Evolutionary conservation across 2,888 invertebrate genomes (phyloP).

Genomic region (Drosophila diplacantha): DNA sequence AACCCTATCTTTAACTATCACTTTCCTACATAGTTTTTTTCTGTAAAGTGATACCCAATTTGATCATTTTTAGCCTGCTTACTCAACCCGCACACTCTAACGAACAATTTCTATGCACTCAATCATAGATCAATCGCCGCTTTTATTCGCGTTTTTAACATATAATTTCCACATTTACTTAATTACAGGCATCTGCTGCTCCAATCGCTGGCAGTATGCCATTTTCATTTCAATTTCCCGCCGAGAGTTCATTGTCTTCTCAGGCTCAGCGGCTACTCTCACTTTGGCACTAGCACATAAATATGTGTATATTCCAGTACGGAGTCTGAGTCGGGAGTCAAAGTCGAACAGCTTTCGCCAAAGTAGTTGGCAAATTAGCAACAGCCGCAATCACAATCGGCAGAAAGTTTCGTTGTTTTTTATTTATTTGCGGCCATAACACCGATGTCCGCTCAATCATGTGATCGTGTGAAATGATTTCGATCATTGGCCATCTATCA

Average conservation of each 20-base stretch:
- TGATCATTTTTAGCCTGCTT: conserved; percentile 5
- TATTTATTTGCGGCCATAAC: conserved; percentile 23
- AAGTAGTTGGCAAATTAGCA: conserved; percentile 72
- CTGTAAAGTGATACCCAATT: conserved; percentile 4
- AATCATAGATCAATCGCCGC: conserved; percentile 39
- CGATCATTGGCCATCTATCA: conserved; percentile 68
- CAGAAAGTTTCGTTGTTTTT: conserved; percentile 25
- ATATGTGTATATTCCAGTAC: neutral
- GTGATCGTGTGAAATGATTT: conserved; percentile 70
- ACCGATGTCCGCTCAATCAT: conserved; percentile 47
- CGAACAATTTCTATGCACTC: conserved; percentile 16
- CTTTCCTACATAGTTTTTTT: neutral
- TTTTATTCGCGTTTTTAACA: conserved; percentile 29
- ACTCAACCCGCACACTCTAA: neutral
- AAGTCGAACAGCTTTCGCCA: conserved; percentile 62
- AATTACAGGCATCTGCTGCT: conserved; percentile 55
- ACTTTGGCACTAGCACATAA: conserved; percentile 38
- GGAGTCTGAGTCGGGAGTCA: neutral
- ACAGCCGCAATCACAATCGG: conserved; percentile 46
- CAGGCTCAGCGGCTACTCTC: conserved; percentile 47
- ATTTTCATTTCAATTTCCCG: conserved; percentile 58
- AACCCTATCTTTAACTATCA: no score
- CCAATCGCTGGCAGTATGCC: conserved; percentile 31
- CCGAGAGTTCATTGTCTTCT: conserved; percentile 66
- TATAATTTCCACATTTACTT: conserved; percentile 59